These are phyloP conservation scores for Bergia sp. DNA, from an alignment of 92 coral and sea anemone species.

Conservation along the genomic window DNA sequence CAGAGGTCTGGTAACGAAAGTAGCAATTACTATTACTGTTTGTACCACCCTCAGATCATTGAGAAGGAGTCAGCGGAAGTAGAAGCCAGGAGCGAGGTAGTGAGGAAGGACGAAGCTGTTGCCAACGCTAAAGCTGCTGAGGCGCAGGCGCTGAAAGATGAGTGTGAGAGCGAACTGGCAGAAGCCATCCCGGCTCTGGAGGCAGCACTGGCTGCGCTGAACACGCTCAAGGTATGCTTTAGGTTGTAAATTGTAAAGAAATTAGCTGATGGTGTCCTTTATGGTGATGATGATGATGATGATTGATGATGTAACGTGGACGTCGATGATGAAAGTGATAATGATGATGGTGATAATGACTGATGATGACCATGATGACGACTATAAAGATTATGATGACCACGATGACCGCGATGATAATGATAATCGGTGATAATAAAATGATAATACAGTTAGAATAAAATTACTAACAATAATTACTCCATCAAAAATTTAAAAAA, in stretches of 20 bases:
- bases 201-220: constrained; percentile 99
- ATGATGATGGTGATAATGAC: too few species aligned
- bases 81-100: constrained; percentile 95
- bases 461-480: too few species aligned
- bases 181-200: constrained; percentile 98
- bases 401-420: too few species aligned
- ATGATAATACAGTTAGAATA: too few species aligned
- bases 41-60: constrained; percentile 67
- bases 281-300: neutral
- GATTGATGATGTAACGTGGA: neutral
- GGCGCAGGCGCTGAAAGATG: constrained; percentile 95
- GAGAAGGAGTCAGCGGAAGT: constrained; percentile 97
- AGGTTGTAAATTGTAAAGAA: neutral
- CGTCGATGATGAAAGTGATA: neutral
- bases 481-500: too few species aligned
- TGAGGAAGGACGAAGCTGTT: constrained; percentile 95
- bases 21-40: neutral
- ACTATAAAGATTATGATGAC: too few species aligned
- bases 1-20: too few species aligned
- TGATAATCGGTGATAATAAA: too few species aligned
- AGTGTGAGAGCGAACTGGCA: constrained; percentile 96
- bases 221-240: constrained; percentile 89
- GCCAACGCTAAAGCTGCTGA: constrained; percentile 97
- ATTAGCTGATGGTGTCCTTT: too few species aligned
- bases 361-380: too few species aligned